Conservation (phyloP, 2,113 vertebrate genomes). For the Xenopus laevis region DNA sequence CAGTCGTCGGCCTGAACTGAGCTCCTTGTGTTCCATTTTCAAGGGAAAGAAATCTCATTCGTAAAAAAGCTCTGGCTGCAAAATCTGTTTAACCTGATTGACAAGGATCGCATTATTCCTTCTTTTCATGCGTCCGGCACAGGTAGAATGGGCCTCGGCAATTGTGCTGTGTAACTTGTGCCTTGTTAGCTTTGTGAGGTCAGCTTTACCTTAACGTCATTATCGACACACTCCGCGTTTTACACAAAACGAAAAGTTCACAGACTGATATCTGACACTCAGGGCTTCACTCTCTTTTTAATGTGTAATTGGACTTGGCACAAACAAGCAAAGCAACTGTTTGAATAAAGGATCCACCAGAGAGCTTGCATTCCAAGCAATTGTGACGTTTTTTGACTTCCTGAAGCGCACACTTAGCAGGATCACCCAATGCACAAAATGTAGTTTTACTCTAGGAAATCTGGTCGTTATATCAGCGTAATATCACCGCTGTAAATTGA, state of each 20-base stretch:
- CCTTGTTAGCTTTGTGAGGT: not conserved
- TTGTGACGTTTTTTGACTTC: too few species aligned
- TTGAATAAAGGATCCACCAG: not conserved
- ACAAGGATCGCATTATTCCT: not conserved
- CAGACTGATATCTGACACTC: not conserved
- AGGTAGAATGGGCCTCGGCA: not conserved
- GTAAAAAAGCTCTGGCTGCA: too few species aligned
- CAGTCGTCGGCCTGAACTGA: not conserved
- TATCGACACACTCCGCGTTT: not conserved
- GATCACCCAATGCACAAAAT: too few species aligned
- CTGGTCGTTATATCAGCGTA: too few species aligned
- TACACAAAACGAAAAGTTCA: too few species aligned
- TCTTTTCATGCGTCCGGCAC: not conserved
- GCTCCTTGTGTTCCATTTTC: too few species aligned
- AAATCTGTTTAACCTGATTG: constrained; percentile 1
- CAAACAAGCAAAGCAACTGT: not conserved
- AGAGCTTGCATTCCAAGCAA: not conserved
- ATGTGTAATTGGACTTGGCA: not conserved
- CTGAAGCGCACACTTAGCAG: too few species aligned
- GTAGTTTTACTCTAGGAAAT: too few species aligned
- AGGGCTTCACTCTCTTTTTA: not conserved
- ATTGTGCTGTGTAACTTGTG: too few species aligned
- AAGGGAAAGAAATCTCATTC: not conserved
- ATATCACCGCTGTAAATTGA: too few species aligned
- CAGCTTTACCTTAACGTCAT: not conserved